These are phyloP conservation scores for Cyanoramphus novaezelandiae DNA, from an alignment of 2,113 vertebrate species.

Conservation along the genomic window DNA sequence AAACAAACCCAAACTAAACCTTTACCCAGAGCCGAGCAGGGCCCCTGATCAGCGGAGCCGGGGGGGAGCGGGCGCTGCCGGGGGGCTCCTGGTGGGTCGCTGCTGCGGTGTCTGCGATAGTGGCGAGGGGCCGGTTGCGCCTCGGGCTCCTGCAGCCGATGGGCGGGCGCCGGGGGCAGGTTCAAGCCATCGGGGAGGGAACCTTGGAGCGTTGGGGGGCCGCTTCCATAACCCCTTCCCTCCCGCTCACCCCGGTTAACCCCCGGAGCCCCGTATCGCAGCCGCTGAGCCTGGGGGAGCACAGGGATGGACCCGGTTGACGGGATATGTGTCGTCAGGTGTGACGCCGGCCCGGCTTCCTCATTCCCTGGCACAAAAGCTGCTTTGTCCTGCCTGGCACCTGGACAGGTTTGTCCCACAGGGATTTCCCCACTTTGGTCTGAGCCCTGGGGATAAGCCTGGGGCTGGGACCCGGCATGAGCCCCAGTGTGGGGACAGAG, in stretches of 20 bases:
- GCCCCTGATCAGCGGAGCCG: not conserved
- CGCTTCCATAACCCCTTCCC: not conserved
- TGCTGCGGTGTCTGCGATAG: not conserved
- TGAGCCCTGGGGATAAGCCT: accelerated
- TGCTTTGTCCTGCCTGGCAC: not conserved
- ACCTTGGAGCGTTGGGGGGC: not conserved
- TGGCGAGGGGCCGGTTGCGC: not conserved
- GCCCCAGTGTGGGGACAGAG: not conserved
- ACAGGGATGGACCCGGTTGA: accelerated
- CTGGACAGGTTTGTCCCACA: not conserved
- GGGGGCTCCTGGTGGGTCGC: not conserved
- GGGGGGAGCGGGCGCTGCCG: no score
- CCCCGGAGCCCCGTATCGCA: not conserved
- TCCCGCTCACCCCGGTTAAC: not conserved
- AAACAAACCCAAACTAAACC: not conserved
- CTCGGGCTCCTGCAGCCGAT: not conserved
- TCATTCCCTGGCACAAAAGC: not conserved
- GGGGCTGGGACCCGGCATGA: accelerated
- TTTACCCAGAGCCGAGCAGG: not conserved
- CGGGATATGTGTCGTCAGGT: not conserved
- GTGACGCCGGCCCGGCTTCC: not conserved
- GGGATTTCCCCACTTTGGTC: not conserved
- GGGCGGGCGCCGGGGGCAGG: not conserved
- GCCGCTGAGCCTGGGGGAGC: not conserved
- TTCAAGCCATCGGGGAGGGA: not conserved